Conservation (phyloP, 2,888 invertebrate genomes). For the Melinaea menophilus region DNA sequence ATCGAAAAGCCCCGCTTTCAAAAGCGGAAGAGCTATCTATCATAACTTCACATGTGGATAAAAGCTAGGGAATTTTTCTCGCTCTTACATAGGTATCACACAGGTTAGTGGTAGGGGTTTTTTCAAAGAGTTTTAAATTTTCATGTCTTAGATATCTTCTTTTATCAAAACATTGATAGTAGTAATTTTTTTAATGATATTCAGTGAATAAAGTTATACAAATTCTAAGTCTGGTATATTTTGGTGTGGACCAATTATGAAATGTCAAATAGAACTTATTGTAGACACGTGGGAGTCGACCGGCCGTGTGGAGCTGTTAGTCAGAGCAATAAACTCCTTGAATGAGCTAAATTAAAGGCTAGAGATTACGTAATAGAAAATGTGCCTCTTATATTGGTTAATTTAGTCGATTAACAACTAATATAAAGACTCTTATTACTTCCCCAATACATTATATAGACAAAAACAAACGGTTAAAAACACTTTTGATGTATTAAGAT, state of each 20-base stretch:
- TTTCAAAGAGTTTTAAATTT: neutral
- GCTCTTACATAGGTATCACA: too few relatives aligned
- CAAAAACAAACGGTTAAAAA: too few relatives aligned
- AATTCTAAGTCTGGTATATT: constrained; percentile 19
- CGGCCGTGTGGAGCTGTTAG: constrained; percentile 60
- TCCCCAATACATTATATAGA: too few relatives aligned
- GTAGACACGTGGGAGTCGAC: constrained; percentile 59
- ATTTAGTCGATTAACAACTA: neutral
- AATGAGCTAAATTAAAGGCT: constrained; percentile 58
- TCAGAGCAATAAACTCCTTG: constrained; percentile 65
- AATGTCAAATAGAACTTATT: constrained; percentile 57
- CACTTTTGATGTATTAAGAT: too few relatives aligned
- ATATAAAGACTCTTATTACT: too few relatives aligned
- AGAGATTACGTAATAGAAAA: constrained; percentile 46
- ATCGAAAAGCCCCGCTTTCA: constrained; percentile 41
- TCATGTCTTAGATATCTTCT: neutral
- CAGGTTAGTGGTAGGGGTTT: too few relatives aligned
- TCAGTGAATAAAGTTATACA: too few relatives aligned
- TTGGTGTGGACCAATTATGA: constrained; percentile 30
- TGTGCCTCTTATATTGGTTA: constrained; percentile 13
- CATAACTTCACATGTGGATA: constrained; percentile 16
- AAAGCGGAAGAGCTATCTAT: constrained; percentile 21
- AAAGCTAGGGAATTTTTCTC: neutral
- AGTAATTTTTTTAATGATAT: too few relatives aligned
- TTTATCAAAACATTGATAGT: too few relatives aligned